Percentiles rank a stretch among this genome's conserved stretches.
Evolutionary conservation across 2,888 invertebrate genomes (phyloP).

Genomic region (Erannis defoliaria): DNA sequence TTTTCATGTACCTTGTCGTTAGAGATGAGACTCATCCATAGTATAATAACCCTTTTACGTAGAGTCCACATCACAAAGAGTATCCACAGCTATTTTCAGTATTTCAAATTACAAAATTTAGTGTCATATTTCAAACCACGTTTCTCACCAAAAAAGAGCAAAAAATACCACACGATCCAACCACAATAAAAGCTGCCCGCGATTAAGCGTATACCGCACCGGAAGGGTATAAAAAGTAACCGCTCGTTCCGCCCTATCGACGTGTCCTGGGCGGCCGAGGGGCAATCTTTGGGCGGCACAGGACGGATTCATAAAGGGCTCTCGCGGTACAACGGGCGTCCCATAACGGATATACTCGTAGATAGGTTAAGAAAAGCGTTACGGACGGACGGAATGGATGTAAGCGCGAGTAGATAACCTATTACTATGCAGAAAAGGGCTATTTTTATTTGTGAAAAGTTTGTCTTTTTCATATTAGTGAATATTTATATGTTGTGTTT

Average conservation of each 20-base stretch:
- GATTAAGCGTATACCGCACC: slow-evolving; percentile 40
- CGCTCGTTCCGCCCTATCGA: slow-evolving; percentile 49
- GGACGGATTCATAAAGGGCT: slow-evolving; percentile 45
- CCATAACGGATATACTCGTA: slow-evolving; percentile 25
- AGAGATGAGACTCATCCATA: too few relatives aligned
- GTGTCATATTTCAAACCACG: slow-evolving; percentile 4
- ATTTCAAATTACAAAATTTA: background rate
- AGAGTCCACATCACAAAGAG: too few relatives aligned
- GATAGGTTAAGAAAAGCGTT: slow-evolving; percentile 37
- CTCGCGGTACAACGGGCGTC: background rate
- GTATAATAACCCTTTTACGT: too few relatives aligned
- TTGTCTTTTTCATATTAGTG: too few relatives aligned
- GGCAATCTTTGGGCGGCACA: slow-evolving; percentile 30
- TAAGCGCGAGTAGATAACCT: slow-evolving; percentile 6
- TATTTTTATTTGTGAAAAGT: background rate
- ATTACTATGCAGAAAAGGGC: background rate
- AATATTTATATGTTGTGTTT: too few relatives aligned
- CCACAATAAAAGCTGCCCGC: slow-evolving; percentile 36
- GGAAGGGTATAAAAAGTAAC: slow-evolving; percentile 52
- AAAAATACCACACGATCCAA: slow-evolving; percentile 19
- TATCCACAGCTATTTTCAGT: background rate
- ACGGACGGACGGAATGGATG: slow-evolving; percentile 20
- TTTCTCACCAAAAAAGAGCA: slow-evolving; percentile 6
- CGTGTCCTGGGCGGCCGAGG: slow-evolving; percentile 41
- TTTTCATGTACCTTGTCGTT: too few relatives aligned